Evolutionary conservation across 2,888 invertebrate species (phyloP).

Genomic region (Glaucopsyche alexis): DNA sequence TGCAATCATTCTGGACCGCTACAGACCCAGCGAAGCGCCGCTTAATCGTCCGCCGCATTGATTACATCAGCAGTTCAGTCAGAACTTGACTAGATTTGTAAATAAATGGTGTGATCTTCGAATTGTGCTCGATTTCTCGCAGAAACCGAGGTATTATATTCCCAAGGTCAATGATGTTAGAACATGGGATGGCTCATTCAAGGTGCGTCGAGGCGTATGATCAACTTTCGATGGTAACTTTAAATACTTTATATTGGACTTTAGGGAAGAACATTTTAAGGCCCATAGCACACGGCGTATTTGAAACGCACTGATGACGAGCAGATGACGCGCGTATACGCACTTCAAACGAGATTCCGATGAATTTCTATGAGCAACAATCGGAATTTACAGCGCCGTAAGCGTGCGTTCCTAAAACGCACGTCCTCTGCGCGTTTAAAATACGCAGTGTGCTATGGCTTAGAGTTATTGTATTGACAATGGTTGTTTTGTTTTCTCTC

Average conservation of each 20-base stretch:
- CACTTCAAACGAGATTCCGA: too few relatives aligned
- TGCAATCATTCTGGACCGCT: constrained; percentile 89
- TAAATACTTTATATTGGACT: neutral
- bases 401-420: too few relatives aligned
- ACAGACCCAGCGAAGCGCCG: constrained; percentile 67
- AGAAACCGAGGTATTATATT: constrained; percentile 61
- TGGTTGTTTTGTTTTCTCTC: too few relatives aligned
- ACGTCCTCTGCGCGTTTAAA: too few relatives aligned
- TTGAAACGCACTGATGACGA: too few relatives aligned
- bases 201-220: neutral
- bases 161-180: constrained; percentile 35
- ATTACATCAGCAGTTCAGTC: constrained; percentile 24
- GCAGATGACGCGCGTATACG: too few relatives aligned
- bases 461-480: too few relatives aligned
- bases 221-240: neutral
- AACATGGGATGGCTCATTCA: constrained; percentile 1
- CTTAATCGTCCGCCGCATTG: constrained; percentile 45
- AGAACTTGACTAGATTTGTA: constrained; percentile 18
- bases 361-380: too few relatives aligned
- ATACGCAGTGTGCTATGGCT: too few relatives aligned
- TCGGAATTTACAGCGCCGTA: too few relatives aligned
- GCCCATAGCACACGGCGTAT: too few relatives aligned
- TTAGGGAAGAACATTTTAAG: too few relatives aligned
- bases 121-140: constrained; percentile 59
- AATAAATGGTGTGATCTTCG: constrained; percentile 39